Percentiles rank a stretch among this genome's conserved stretches.
Evolutionary conservation across 2,888 invertebrate genomes (phyloP).

Genomic region (Mythimna albipuncta): DNA sequence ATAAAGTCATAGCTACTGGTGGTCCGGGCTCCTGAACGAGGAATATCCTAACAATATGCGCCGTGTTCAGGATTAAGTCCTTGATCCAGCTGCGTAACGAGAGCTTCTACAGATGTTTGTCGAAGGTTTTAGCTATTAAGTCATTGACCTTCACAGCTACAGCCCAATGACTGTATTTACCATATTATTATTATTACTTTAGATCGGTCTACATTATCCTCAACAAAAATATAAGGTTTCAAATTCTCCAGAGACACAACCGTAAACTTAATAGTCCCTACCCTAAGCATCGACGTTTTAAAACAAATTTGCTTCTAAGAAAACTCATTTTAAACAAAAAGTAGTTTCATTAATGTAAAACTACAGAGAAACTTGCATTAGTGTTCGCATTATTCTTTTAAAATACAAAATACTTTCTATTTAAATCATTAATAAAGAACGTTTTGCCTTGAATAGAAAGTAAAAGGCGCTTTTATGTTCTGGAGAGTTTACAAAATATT

Average conservation of each 20-base stretch:
- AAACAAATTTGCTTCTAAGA: neutral
- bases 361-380: neutral
- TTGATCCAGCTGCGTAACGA: too few species aligned
- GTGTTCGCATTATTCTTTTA: slow-evolving; percentile 1
- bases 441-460: neutral
- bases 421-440: slow-evolving; percentile 5
- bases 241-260: neutral
- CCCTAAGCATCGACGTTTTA: neutral
- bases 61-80: too few species aligned
- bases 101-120: too few species aligned
- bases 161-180: too few species aligned
- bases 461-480: neutral
- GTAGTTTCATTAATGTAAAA: slow-evolving; percentile 11
- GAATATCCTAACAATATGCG: too few species aligned
- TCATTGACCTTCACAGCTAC: too few species aligned
- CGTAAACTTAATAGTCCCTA: neutral
- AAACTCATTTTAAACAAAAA: slow-evolving; percentile 27
- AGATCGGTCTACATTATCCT: too few species aligned
- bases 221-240: neutral
- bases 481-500: neutral
- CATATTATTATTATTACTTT: too few species aligned
- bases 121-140: too few species aligned
- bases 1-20: too few species aligned
- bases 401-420: slow-evolving; percentile 9
- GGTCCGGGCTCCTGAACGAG: too few species aligned